Conservation (phyloP, 1,140 invertebrate species). For the Rhagoletis pomonella region DNA sequence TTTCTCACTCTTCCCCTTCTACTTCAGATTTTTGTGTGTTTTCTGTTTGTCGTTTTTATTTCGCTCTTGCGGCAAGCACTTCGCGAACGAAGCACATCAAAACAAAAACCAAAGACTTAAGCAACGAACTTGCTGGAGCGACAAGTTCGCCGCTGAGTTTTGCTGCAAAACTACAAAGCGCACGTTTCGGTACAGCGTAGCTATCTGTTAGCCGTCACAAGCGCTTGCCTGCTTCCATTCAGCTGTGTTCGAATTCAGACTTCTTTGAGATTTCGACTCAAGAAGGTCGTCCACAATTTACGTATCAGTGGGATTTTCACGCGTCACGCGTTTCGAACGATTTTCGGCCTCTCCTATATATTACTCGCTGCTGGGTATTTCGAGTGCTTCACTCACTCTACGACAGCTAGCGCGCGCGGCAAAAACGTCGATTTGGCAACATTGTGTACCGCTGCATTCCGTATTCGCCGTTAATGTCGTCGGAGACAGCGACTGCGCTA, state of each 20-base stretch:
- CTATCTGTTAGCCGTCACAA: background rate
- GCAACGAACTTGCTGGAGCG: background rate
- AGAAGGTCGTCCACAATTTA: slow-evolving; percentile 69
- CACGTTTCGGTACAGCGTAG: background rate
- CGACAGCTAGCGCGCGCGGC: background rate
- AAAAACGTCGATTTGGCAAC: slow-evolving; percentile 24
- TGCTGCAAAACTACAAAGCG: slow-evolving; percentile 53
- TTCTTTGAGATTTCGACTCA: slow-evolving; percentile 70
- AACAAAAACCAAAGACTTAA: slow-evolving; percentile 35
- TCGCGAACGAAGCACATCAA: background rate
- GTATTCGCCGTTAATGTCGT: background rate
- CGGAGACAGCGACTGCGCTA: too few species aligned
- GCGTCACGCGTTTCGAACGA: background rate
- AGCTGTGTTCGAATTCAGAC: slow-evolving; percentile 65
- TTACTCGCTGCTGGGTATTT: background rate
- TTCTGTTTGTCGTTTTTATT: background rate
- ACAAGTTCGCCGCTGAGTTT: slow-evolving; percentile 22
- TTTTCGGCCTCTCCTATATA: background rate
- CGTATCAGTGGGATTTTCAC: slow-evolving; percentile 54
- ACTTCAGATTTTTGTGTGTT: background rate
- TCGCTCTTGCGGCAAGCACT: background rate
- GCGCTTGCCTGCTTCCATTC: background rate
- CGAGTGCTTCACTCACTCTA: background rate
- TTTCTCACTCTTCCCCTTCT: background rate
- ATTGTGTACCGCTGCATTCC: background rate